These are phyloP conservation scores for Drosophila cognata DNA, from an alignment of 2,888 invertebrate genomes.

Conservation along the genomic window DNA sequence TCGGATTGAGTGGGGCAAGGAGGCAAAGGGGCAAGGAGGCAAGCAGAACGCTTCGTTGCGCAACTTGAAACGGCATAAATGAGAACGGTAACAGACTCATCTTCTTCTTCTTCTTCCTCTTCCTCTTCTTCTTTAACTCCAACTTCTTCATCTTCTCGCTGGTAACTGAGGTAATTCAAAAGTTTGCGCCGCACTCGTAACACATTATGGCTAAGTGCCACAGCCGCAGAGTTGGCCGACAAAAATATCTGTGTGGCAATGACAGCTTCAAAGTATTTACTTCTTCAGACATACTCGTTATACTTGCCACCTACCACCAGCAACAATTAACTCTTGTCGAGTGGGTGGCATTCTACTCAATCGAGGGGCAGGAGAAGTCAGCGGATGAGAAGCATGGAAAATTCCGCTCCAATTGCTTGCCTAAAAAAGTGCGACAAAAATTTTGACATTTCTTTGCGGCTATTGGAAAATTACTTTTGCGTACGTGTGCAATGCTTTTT, in stretches of 20 bases:
- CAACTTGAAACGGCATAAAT: constrained; percentile 81
- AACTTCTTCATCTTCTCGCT: constrained; percentile 23
- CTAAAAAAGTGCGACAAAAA: constrained; percentile 56
- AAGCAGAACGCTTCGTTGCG: constrained; percentile 65
- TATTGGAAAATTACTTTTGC: constrained; percentile 78
- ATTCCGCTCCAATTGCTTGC: constrained; percentile 3
- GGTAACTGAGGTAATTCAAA: constrained; percentile 79
- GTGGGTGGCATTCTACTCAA: constrained; percentile 1
- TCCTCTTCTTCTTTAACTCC: constrained; percentile 3
- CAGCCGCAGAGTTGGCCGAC: constrained; percentile 18
- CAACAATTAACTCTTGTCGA: constrained; percentile 69
- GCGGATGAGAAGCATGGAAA: background rate
- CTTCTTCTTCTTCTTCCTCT: constrained; percentile 8
- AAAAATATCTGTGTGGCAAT: constrained; percentile 70
- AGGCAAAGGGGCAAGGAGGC: background rate
- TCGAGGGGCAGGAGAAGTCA: background rate
- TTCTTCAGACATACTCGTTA: constrained; percentile 57
- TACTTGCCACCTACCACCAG: constrained; percentile 29
- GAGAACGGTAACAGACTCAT: constrained; percentile 64
- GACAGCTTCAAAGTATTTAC: constrained; percentile 70
- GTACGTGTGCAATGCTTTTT: constrained; percentile 75
- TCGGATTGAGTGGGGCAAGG: constrained; percentile 18
- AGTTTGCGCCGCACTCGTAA: constrained; percentile 66
- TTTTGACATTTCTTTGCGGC: constrained; percentile 74
- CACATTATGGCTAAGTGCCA: constrained; percentile 72